phyloP scores from a whole-genome alignment of 1,140 invertebrate species.

The Cherax quadricarinatus region DNA sequence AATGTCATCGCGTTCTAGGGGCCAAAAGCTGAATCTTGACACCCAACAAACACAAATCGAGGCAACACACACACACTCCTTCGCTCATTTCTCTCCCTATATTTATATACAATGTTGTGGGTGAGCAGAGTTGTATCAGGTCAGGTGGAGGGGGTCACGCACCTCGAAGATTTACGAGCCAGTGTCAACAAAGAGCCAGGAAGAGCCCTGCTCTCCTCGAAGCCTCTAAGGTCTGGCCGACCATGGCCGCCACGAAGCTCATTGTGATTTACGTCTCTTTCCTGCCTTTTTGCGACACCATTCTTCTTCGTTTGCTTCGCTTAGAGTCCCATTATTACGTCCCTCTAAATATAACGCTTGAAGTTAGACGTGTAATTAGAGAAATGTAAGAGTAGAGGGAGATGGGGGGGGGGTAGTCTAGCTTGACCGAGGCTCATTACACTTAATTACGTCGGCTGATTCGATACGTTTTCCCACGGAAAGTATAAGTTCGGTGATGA shows the following conservation, averaged over 20 bases:
- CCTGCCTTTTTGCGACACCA: not conserved
- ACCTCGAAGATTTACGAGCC: slow-evolving; percentile 23
- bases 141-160: slow-evolving; percentile 5
- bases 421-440: not conserved
- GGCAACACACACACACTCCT: not conserved
- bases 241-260: not conserved
- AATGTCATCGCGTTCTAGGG: no score
- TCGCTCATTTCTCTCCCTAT: not conserved
- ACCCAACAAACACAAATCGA: no score
- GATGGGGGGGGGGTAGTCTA: not conserved
- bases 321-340: slow-evolving; percentile 13
- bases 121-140: not conserved
- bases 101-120: not conserved
- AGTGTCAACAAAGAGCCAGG: slow-evolving; percentile 39
- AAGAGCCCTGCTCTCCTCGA: not conserved
- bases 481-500: no score
- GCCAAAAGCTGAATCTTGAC: no score
- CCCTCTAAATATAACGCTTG: slow-evolving; percentile 8
- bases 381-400: not conserved
- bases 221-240: not conserved
- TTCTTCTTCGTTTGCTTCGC: slow-evolving; percentile 23
- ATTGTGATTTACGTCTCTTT: slow-evolving; percentile 17
- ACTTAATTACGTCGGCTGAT: not conserved
- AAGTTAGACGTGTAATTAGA: not conserved
- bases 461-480: not conserved